phyloP scores from a whole-genome alignment of 2,113 vertebrate species.

The Casuarius casuarius region DNA sequence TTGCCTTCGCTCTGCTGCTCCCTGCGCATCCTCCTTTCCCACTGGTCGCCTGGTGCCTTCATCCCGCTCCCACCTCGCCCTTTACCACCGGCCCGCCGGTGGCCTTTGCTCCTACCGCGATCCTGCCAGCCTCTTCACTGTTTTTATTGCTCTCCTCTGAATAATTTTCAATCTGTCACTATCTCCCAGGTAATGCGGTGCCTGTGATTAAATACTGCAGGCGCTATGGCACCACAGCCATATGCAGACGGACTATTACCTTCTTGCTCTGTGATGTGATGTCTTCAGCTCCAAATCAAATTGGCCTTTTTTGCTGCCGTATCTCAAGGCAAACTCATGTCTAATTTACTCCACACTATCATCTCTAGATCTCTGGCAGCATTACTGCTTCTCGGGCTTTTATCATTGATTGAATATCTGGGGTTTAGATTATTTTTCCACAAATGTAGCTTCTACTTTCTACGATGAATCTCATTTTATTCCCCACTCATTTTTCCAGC shows the following conservation, averaged over 20 bases:
- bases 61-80: no score
- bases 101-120: constrained; percentile 50
- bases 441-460: constrained; percentile 52
- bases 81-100: no score
- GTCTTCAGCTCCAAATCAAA: constrained; percentile 70
- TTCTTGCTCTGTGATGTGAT: constrained; percentile 42
- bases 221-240: constrained; percentile 35
- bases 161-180: constrained; percentile 72
- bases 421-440: constrained; percentile 63
- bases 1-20: not conserved
- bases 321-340: constrained; percentile 74
- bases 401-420: constrained; percentile 60
- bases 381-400: constrained; percentile 49
- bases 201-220: constrained; percentile 74
- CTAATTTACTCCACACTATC: constrained; percentile 65
- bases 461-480: constrained; percentile 51
- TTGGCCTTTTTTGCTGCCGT: constrained; percentile 56
- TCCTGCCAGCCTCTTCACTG: constrained; percentile 62
- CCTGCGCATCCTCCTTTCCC: not conserved
- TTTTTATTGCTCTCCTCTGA: constrained; percentile 69
- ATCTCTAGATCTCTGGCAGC: constrained; percentile 55
- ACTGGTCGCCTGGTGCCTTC: not conserved
- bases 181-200: constrained; percentile 63
- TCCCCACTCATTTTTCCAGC: not conserved
- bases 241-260: constrained; percentile 57